These are phyloP conservation scores for Cassiopea xamachana DNA, from an alignment of 30 jellyfish, hydroid and myxozoan species.

Conservation along the genomic window DNA sequence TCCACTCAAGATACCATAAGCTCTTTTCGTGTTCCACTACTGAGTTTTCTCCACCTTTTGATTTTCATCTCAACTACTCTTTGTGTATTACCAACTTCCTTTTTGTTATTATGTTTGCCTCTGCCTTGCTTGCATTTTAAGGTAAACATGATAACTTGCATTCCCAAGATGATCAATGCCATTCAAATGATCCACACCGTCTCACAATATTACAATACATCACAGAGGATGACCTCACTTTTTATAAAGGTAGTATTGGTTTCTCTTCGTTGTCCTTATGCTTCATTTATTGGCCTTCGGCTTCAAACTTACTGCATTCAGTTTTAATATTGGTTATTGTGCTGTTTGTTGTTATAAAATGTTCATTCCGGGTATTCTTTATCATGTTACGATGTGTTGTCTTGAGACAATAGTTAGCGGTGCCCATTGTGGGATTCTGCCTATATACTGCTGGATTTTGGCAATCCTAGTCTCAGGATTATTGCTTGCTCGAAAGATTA, in stretches of 20 bases:
- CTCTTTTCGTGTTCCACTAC: no score
- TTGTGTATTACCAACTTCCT: no score
- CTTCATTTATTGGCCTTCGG: not conserved
- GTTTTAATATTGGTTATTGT: not conserved
- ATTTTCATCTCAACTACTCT: no score
- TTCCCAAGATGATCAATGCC: conserved; percentile 94
- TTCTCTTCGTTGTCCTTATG: not conserved
- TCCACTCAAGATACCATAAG: not conserved
- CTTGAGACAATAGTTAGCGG: not conserved
- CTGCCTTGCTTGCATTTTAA: not conserved
- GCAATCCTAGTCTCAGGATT: not conserved
- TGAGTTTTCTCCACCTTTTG: no score
- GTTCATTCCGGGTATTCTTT: not conserved
- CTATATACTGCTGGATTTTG: not conserved
- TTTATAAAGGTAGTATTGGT: conserved; percentile 84
- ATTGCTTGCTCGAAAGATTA: not conserved
- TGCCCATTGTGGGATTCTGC: not conserved
- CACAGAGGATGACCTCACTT: conserved; percentile 98
- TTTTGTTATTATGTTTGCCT: no score
- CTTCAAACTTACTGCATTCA: not conserved
- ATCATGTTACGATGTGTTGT: not conserved
- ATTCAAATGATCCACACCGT: conserved; percentile 94
- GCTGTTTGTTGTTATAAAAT: no score
- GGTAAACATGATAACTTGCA: conserved; percentile 89
- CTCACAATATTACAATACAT: conserved; percentile 96